Evolutionary conservation across 2,888 invertebrate genomes (phyloP).

Genomic region (Pasiphila rectangulata): DNA sequence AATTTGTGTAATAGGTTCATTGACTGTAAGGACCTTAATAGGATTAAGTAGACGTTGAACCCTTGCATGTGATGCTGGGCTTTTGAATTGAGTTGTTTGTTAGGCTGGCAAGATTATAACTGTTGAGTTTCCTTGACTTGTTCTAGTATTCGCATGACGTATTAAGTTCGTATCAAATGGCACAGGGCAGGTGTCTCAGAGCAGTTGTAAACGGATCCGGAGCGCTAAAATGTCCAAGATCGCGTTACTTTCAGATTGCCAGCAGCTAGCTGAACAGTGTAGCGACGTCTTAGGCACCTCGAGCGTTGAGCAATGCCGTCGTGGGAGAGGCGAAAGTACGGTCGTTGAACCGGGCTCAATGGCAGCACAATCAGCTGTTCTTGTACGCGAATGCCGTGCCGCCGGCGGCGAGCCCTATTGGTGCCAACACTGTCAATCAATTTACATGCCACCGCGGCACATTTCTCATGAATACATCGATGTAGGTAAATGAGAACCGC

Average conservation of each 20-base stretch:
- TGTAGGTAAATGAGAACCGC: conserved; percentile 16
- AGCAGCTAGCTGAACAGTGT: conserved; percentile 22
- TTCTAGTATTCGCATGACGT: neutral
- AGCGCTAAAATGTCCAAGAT: conserved; percentile 33
- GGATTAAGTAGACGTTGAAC: conserved; percentile 14
- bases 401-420: conserved; percentile 39
- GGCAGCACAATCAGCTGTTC: conserved; percentile 75
- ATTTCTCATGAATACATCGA: conserved; percentile 23
- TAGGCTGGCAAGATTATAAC: conserved; percentile 1
- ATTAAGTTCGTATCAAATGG: conserved; percentile 10
- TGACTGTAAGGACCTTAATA: conserved; percentile 12
- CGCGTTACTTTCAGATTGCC: conserved; percentile 18
- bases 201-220: conserved; percentile 24
- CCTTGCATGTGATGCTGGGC: conserved; percentile 1
- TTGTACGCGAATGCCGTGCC: conserved; percentile 52
- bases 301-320: conserved; percentile 64
- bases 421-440: conserved; percentile 42
- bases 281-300: conserved; percentile 53
- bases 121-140: neutral
- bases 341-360: conserved; percentile 68
- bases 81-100: conserved; percentile 10
- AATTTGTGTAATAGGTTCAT: conserved; percentile 22
- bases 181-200: conserved; percentile 25
- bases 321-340: conserved; percentile 78
- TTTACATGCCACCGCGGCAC: conserved; percentile 31